A percentile compares a stretch with the other conserved stretches of the same genome.
phyloP scores from a whole-genome alignment of 2,888 invertebrate species.

The Lasioglossum villosulum region DNA sequence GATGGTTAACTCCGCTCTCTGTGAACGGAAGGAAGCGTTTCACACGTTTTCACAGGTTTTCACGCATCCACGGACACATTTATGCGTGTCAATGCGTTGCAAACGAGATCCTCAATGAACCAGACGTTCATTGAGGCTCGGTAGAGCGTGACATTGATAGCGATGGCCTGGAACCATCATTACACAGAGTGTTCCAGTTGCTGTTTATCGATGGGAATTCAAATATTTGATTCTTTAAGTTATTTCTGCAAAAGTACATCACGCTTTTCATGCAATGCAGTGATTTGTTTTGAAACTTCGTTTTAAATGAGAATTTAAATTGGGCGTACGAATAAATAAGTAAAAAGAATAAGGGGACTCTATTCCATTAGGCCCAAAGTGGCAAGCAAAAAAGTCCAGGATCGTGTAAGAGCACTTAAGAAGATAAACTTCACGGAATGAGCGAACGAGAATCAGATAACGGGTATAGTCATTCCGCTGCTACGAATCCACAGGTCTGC shows the following conservation, averaged over 20 bases:
- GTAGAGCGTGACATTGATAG: background rate
- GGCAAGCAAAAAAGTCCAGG: background rate
- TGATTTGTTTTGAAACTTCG: background rate
- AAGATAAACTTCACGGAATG: conserved; percentile 1
- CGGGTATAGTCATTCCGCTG: background rate
- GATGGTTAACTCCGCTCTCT: background rate
- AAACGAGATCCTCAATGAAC: background rate
- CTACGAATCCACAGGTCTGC: background rate
- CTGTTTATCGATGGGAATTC: background rate
- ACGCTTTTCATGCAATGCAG: no score
- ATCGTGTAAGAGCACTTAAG: conserved; percentile 2
- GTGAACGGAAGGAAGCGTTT: conserved; percentile 28
- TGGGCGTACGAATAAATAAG: background rate
- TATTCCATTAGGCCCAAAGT: background rate
- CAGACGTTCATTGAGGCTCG: background rate
- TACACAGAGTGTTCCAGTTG: background rate
- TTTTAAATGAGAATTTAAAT: background rate
- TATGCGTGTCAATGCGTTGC: conserved; percentile 3
- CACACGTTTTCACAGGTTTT: conserved; percentile 30
- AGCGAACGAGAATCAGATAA: background rate
- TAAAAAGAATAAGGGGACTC: background rate
- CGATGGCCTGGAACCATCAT: background rate
- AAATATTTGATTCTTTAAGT: background rate
- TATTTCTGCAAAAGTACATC: background rate
- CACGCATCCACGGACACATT: conserved; percentile 24